These are phyloP conservation scores for Plebejus anna DNA, from an alignment of 2,888 invertebrate species.

Conservation along the genomic window DNA sequence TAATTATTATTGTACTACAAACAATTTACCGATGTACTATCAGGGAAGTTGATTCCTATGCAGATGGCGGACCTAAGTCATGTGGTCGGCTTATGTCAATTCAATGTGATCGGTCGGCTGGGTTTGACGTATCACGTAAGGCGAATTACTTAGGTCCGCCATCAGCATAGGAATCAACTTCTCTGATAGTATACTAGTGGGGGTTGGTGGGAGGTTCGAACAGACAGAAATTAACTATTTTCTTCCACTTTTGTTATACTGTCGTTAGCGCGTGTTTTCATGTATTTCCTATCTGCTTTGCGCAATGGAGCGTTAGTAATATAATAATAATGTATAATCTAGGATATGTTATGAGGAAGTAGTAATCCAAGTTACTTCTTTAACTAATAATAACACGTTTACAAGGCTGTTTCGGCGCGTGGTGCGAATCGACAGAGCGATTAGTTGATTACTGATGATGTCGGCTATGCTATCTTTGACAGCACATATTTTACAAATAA, in stretches of 20 bases:
- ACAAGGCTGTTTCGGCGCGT: neutral
- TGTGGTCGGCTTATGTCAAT: too few species aligned
- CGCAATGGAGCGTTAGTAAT: neutral
- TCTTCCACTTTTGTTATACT: conserved; percentile 6
- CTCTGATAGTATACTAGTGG: conserved; percentile 22
- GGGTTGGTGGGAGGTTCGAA: conserved; percentile 36
- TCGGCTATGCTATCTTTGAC: too few species aligned
- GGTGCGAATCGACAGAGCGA: neutral
- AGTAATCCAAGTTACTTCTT: conserved; percentile 5
- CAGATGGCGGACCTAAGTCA: too few species aligned
- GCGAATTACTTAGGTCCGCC: too few species aligned
- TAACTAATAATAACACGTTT: neutral
- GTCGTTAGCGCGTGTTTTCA: conserved; percentile 10
- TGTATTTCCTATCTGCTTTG: conserved; percentile 13
- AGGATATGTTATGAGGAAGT: conserved; percentile 4
- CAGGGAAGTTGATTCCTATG: too few species aligned
- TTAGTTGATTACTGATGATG: neutral
- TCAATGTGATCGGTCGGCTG: too few species aligned
- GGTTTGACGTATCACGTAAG: too few species aligned
- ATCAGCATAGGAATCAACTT: too few species aligned
- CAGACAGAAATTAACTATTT: conserved; percentile 21
- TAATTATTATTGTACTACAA: conserved; percentile 36
- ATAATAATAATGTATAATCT: conserved; percentile 1
- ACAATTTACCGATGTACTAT: conserved; percentile 40
- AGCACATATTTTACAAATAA: too few species aligned